Evolutionary conservation across 2,113 vertebrate genomes (phyloP).

Genomic region (Catharus minimus): DNA sequence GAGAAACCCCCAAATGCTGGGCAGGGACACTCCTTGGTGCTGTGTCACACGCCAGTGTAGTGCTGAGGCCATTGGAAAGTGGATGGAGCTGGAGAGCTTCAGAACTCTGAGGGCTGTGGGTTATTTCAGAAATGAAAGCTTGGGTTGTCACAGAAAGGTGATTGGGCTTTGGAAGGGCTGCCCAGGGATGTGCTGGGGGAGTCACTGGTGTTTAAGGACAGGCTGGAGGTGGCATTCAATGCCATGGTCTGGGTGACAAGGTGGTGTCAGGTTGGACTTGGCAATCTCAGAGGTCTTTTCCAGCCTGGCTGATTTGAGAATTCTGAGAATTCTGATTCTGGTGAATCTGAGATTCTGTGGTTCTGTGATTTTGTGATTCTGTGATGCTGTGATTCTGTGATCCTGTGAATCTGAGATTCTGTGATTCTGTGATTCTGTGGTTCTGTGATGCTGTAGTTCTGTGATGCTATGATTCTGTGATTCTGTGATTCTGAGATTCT

Average conservation of each 20-base stretch:
- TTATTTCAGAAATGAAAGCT: neutral
- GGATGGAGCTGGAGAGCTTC: neutral
- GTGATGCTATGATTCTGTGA: no score
- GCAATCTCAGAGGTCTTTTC: neutral
- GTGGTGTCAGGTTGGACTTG: neutral
- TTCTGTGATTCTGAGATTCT: no score
- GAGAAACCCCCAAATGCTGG: neutral
- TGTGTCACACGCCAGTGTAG: fast-evolving
- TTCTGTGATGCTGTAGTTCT: no score
- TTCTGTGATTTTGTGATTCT: no score
- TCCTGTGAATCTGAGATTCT: no score
- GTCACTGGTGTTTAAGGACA: neutral
- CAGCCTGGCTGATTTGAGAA: neutral
- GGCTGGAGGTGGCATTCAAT: neutral
- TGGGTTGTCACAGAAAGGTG: neutral
- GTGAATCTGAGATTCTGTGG: no score
- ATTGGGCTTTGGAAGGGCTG: neutral
- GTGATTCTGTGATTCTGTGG: no score
- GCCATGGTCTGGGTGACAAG: neutral
- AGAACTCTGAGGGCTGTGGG: neutral
- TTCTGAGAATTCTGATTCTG: no score
- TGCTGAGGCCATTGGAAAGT: fast-evolving
- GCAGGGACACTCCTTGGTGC: neutral
- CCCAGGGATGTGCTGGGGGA: neutral
- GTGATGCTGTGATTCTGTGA: no score